phyloP scores from a whole-genome alignment of 2,888 invertebrate genomes.

The Colletes collaris region DNA sequence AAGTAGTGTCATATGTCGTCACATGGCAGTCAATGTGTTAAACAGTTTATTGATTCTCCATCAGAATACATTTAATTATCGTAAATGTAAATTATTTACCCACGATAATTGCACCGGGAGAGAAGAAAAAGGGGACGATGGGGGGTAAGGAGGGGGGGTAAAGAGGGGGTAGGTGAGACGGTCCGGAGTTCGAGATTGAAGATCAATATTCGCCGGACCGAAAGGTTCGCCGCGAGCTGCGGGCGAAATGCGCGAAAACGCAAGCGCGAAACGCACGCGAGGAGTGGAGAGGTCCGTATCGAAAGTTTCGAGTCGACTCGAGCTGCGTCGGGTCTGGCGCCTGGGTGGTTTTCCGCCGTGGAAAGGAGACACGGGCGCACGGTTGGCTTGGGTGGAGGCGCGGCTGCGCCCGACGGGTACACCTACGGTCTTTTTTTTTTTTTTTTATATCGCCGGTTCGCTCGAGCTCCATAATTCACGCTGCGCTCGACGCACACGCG shows the following conservation, averaged over 20 bases:
- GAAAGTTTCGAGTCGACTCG: slow-evolving; percentile 8
- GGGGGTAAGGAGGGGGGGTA: no score
- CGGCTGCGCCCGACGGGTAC: slow-evolving; percentile 55
- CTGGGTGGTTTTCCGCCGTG: slow-evolving; percentile 24
- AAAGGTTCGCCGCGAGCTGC: slow-evolving; percentile 61
- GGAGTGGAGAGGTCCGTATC: slow-evolving; percentile 26
- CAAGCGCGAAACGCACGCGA: slow-evolving; percentile 65
- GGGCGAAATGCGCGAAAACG: slow-evolving; percentile 57
- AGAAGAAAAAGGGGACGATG: not conserved
- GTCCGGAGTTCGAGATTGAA: slow-evolving; percentile 67
- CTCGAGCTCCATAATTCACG: slow-evolving; percentile 54
- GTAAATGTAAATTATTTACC: not conserved
- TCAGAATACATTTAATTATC: no score
- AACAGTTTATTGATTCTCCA: no score
- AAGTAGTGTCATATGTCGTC: no score
- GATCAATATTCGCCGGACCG: slow-evolving; percentile 72
- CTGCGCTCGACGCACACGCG: slow-evolving; percentile 36
- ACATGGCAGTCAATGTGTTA: no score
- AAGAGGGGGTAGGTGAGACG: not conserved
- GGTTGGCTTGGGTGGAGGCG: slow-evolving; percentile 36
- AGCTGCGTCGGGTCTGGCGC: not conserved
- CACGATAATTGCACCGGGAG: slow-evolving; percentile 11
- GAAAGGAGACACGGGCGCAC: slow-evolving; percentile 21
- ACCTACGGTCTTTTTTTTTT: slow-evolving; percentile 10
- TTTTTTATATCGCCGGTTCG: slow-evolving; percentile 50